Base-by-base conservation (phyloP, 2,113 vertebrate genomes). In the Vidua chalybeata region DNA sequence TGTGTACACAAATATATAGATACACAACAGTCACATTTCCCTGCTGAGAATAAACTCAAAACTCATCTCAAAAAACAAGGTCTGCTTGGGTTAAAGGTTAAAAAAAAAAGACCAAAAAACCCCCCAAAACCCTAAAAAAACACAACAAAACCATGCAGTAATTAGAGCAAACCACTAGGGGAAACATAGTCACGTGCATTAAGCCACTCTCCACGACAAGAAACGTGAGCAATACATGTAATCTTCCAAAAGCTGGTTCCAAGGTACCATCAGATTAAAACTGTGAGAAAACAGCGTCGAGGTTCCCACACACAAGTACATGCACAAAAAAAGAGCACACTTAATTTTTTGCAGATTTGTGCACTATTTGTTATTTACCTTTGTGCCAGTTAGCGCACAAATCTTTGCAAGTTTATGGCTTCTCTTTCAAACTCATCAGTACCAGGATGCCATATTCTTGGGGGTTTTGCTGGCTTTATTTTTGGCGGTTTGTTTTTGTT, bases 131-230 rank as follows among this genome's bases (percentile, higher is more conserved):
- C 12, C 41, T 41, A 59, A 35, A 24, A 24, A 83, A n/a, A 17
- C 1, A 20, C 56, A 59, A 59, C n/a, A 37, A 67, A 54, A 4
- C 3, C 21, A 2, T 96, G 96, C 85, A 96, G 41, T 96, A 76
- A 39, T 63, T 56, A 84, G 52, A 56, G 31, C 20, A 78, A 95
- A 67, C 93, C 92, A 93, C 96, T 95, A 96, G 93, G 90, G 96
- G 94, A 95, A 93, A 97, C 96, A 96, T 90, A 71, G 75, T 89
- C 76, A 67, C 96, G 90, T 54, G 31, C 86, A 96, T 88, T 37
- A 64, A 78, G 41, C 26, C 61, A 43, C 41, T 45, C 7, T 27
- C 33, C 35, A 2, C 2, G 21, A 55, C 26, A 78, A 48, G 68
- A 85, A 69, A 83, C 27, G 30, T 4, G 51, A 56, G 13, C 13